Evolutionary conservation across 37 sponge, comb jelly and placozoan species (phyloP).

Genomic region (Aplysina aerophoba): DNA sequence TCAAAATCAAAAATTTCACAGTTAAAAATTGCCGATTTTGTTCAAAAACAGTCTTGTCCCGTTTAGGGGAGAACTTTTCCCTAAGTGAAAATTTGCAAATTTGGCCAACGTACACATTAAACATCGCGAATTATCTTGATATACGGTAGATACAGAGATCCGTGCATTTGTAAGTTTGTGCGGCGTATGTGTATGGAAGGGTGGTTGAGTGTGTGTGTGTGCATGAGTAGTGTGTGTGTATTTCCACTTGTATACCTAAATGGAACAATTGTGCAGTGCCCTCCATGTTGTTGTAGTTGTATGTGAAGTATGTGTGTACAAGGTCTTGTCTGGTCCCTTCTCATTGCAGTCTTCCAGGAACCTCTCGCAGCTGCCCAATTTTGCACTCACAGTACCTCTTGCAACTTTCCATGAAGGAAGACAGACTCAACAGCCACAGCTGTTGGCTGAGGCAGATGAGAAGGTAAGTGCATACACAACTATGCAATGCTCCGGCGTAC

Average conservation of each 20-base stretch:
- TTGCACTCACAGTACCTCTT: conserved; percentile 88
- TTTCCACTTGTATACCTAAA: background rate
- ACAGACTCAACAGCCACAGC: background rate
- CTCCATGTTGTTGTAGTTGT: background rate
- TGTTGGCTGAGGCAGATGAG: conserved; percentile 24
- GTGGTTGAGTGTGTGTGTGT: conserved; percentile 13
- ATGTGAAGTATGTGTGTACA: background rate
- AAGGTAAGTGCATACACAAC: background rate
- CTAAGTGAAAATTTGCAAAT: too few relatives aligned
- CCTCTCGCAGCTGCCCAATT: conserved; percentile 90
- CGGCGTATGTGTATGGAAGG: conserved; percentile 1
- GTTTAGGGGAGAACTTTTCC: too few relatives aligned
- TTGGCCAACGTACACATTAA: too few relatives aligned
- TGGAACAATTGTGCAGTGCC: background rate
- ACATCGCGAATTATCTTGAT: too few relatives aligned
- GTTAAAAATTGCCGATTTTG: too few relatives aligned
- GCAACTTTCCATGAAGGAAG: conserved; percentile 71
- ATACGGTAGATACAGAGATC: too few relatives aligned
- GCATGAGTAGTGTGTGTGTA: background rate
- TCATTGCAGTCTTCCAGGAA: conserved; percentile 57
- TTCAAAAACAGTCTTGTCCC: too few relatives aligned
- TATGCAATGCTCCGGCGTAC: background rate
- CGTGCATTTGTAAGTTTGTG: background rate
- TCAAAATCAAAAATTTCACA: too few relatives aligned
- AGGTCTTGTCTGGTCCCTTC: background rate